These are phyloP conservation scores for Eubucco bourcierii DNA, from an alignment of 2,113 vertebrate species.

Conservation along the genomic window DNA sequence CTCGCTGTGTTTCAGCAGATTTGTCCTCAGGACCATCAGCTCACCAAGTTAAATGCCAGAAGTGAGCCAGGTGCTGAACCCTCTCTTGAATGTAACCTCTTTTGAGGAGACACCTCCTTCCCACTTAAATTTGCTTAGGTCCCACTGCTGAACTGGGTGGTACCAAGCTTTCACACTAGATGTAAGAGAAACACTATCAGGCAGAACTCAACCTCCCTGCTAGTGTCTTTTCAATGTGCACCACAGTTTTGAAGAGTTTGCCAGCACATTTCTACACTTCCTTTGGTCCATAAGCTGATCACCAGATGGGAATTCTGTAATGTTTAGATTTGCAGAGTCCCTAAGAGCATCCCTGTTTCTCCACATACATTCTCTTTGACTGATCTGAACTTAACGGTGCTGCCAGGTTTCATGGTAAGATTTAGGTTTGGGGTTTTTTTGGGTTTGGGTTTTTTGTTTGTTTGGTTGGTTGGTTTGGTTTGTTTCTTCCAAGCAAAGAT, in stretches of 20 bases:
- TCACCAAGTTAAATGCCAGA: not conserved
- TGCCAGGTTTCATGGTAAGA: slow-evolving; percentile 31
- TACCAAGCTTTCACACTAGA: slow-evolving; percentile 11
- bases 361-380: not conserved
- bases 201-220: not conserved
- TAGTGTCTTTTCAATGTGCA: slow-evolving; percentile 43
- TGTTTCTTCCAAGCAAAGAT: not conserved
- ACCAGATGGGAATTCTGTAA: slow-evolving; percentile 58
- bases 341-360: slow-evolving; percentile 21
- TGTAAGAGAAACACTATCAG: not conserved
- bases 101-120: not conserved
- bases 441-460: too few species aligned
- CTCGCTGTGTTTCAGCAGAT: not conserved
- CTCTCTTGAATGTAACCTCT: not conserved
- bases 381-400: slow-evolving; percentile 18
- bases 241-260: slow-evolving; percentile 57
- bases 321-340: slow-evolving; percentile 16
- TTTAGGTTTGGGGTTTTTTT: not conserved
- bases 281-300: slow-evolving; percentile 53
- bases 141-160: not conserved
- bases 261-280: slow-evolving; percentile 62
- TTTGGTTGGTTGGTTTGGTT: too few species aligned
- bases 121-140: not conserved
- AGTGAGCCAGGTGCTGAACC: not conserved
- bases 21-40: not conserved